phyloP scores from a whole-genome alignment of 2,888 invertebrate species.

The Watsonalla binaria region DNA sequence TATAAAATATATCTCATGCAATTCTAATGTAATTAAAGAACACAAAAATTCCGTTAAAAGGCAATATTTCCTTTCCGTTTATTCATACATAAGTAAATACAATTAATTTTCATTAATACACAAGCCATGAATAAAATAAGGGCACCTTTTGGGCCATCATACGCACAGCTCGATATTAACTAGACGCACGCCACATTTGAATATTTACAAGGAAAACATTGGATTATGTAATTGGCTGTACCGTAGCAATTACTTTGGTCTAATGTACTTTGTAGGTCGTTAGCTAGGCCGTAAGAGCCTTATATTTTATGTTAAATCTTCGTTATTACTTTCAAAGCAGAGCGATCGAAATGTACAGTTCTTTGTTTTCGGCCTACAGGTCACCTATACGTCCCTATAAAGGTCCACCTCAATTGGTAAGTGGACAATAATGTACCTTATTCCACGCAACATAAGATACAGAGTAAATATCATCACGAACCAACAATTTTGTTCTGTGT shows the following conservation, averaged over 20 bases:
- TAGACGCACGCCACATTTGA: slow-evolving; percentile 42
- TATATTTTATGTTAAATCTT: slow-evolving; percentile 3
- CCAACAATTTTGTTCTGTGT: too few relatives aligned
- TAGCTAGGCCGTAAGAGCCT: slow-evolving; percentile 3
- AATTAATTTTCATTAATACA: neutral
- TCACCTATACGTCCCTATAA: too few relatives aligned
- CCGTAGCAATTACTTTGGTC: slow-evolving; percentile 17
- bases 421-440: too few relatives aligned
- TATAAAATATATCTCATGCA: too few relatives aligned
- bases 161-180: slow-evolving; percentile 6
- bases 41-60: neutral
- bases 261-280: slow-evolving; percentile 14
- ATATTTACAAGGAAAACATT: slow-evolving; percentile 43
- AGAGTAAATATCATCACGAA: neutral
- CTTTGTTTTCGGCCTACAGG: neutral
- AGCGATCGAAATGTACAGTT: too few relatives aligned
- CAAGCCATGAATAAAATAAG: slow-evolving; percentile 3
- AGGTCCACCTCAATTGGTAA: too few relatives aligned
- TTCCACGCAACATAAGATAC: neutral
- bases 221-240: slow-evolving; percentile 34
- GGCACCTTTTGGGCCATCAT: slow-evolving; percentile 4
- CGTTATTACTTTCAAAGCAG: neutral
- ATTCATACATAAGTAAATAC: neutral
- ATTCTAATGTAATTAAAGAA: neutral
- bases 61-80: neutral